Evolutionary conservation across 2,888 invertebrate species (phyloP), one percentile per base, ranked within the genome.

Genomic region (Yponomeuta plumbellus): DNA sequence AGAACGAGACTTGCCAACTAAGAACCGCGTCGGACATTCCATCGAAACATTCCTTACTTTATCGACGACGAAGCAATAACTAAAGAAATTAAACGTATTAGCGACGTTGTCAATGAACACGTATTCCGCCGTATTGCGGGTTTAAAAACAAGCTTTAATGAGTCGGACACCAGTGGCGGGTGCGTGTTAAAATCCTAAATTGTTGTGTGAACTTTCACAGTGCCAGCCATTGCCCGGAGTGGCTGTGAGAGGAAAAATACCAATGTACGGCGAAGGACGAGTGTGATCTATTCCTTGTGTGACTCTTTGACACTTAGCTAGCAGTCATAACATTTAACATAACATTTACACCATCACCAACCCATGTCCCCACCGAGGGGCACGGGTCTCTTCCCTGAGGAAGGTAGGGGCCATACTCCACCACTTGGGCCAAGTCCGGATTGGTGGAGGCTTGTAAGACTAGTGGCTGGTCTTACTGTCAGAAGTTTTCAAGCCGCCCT

Each of bases 181-280:
- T 73, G 76, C 74, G 88, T 91, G 91, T 89, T 88, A 91, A 91
- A 89, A 90, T 80, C 74, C 80, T 81, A 83, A 88, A 91, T 90
- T 88, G 85, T 87, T 83, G 85, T 89, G 91, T 91, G 90, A 91
- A 90, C 89, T 90, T 89, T 90, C 90, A 90, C 91, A 90, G 86
- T 79, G 65, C 39, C 79, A 84, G 65, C 39, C 79, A 84, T 87
- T 74, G 84, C 79, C 73, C 77, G 58, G 34, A 52, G 1, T 0
- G 44, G 17, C 44, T 52, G 26, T 34, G 26, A 26, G 61, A 61
- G 13, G 34, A 23, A 61, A n/a, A 26, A 26, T 61, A 26, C 22
- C 20, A 20, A 52, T 17, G 17, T 1, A 52, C 17, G 44, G 4
- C 4, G 17, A 52, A 52, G 1, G 44, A 52, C 4, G 44, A 17